Evolutionary conservation across 2,113 vertebrate species (phyloP), one percentile per base, ranked within the genome.

Genomic region (Vanacampus margaritifer): DNA sequence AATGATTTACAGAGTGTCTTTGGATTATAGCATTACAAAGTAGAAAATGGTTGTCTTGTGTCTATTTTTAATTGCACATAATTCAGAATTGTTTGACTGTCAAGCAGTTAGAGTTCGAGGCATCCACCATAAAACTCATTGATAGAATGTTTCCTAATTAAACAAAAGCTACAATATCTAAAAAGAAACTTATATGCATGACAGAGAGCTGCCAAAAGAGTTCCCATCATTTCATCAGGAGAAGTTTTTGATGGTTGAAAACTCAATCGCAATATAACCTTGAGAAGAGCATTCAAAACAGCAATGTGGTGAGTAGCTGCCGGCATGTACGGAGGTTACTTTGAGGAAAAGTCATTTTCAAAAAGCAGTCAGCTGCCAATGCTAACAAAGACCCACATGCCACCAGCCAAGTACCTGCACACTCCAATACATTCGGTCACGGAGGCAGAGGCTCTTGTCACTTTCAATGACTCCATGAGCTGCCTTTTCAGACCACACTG

Each of bases 381-480:
- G 41, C 65, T 69, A 86, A 89, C 84, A 85, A 78, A 80, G 72
- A 78, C 66, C 69, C 58, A 37, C 61, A 35, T 68, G n/a, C 70
- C 61, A 62, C 79, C 62, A 79, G 69, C 80, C 79, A 72, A 77
- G 71, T 64, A 13, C 60, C 62, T 75, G 41, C 67, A 72, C 79
- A 51, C 71, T 67, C 37, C 53, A 35, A 26, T 60, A 45, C 48
- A 64, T 65, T 37, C 67, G 43, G 74, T 54, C 65, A 62, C 51
- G 59, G 62, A 63, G 80, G 58, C 81, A 86, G 72, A 74, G 68
- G 71, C 67, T 35, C 72, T 83, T 84, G 87, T 90, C 88, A 88
- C 82, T 88, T 85, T 89, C 88, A 91, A 84, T 88, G 89, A 89
- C 72, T 88, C 64, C 65, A 81, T 84, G 82, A 86, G 83, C 32